These are phyloP conservation scores for Geococcyx californianus DNA, from an alignment of 2,113 vertebrate species.

Conservation along the genomic window DNA sequence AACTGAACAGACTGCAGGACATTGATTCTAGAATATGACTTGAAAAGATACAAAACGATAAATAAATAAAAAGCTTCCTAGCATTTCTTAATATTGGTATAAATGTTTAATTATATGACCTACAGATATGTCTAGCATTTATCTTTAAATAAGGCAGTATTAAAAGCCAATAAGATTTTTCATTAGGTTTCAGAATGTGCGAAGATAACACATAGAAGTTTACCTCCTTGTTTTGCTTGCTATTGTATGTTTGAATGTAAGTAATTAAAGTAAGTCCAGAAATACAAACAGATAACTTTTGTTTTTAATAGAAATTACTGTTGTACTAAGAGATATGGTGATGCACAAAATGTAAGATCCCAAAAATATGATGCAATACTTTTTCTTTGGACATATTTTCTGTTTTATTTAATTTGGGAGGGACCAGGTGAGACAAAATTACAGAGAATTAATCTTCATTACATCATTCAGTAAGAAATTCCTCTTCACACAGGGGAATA, in stretches of 20 bases:
- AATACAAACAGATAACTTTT: background rate
- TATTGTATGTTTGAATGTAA: background rate
- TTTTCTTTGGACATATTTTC: background rate
- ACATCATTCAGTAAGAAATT: conserved; percentile 4
- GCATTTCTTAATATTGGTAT: conserved; percentile 26
- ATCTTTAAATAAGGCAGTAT: conserved; percentile 9
- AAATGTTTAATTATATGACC: conserved; percentile 32
- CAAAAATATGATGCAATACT: background rate
- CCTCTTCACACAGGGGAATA: background rate
- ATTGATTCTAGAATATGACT: background rate
- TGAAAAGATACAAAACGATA: conserved; percentile 37
- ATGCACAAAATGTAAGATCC: background rate
- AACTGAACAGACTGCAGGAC: background rate
- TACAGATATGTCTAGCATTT: conserved; percentile 1
- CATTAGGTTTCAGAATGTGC: background rate
- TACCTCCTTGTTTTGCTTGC: background rate
- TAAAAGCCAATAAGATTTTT: background rate
- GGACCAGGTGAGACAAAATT: background rate
- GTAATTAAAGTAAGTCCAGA: background rate
- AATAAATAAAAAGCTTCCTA: conserved; percentile 52
- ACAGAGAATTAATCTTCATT: background rate
- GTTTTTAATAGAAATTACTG: background rate
- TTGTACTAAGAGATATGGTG: background rate
- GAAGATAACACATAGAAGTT: background rate
- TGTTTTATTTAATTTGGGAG: background rate